These are phyloP conservation scores for Cylas formicarius DNA, from an alignment of 1,140 invertebrate genomes.

Conservation along the genomic window DNA sequence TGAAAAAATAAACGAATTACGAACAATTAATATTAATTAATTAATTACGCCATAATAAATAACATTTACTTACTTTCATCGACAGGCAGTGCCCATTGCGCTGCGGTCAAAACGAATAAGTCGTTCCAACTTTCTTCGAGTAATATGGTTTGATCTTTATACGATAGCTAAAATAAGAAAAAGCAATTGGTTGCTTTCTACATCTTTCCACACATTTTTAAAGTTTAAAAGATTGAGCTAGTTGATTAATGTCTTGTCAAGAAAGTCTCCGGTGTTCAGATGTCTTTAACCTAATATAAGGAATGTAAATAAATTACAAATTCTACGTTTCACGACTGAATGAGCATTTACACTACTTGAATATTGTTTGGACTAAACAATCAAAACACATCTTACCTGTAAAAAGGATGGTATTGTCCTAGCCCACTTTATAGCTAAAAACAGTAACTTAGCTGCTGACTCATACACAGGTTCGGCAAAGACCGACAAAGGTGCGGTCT, in stretches of 20 bases:
- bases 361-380: too few relatives aligned
- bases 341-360: too few relatives aligned
- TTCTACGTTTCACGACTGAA: too few relatives aligned
- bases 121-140: constrained; percentile 76
- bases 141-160: constrained; percentile 62
- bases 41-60: neutral
- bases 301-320: too few relatives aligned
- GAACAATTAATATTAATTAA: neutral
- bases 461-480: constrained; percentile 62
- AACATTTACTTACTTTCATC: constrained; percentile 54
- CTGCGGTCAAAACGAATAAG: constrained; percentile 73
- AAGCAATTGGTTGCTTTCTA: too few relatives aligned
- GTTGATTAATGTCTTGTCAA: too few relatives aligned
- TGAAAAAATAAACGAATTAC: constrained; percentile 22
- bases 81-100: constrained; percentile 69
- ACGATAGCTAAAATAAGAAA: constrained; percentile 50
- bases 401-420: constrained; percentile 66
- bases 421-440: constrained; percentile 69
- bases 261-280: too few relatives aligned
- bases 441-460: constrained; percentile 68
- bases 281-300: too few relatives aligned
- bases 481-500: constrained; percentile 37
- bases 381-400: too few relatives aligned
- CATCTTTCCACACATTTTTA: too few relatives aligned
- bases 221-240: too few relatives aligned